Conservation (phyloP, 2,797 vertebrate genomes). For the Remorina albescens region DNA sequence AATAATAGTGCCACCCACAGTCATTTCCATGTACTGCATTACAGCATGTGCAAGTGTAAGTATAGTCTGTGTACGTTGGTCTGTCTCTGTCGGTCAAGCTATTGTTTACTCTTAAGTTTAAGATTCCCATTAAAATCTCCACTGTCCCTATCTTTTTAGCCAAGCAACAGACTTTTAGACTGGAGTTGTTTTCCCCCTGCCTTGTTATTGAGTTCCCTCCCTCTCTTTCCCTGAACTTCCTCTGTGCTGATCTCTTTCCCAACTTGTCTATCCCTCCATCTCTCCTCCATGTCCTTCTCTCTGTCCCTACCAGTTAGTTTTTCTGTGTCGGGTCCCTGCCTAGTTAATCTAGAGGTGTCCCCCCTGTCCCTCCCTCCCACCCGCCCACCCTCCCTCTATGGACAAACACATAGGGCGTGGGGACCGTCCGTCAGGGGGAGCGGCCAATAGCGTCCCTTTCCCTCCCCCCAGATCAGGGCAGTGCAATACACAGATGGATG, state of each 20-base stretch:
- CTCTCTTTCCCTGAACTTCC: constrained; percentile 63
- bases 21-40: constrained; percentile 75
- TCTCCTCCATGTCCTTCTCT: constrained; percentile 51
- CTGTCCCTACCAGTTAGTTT: constrained; percentile 82
- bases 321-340: constrained; percentile 85
- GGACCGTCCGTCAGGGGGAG: constrained; percentile 88
- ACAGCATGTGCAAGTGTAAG: constrained; percentile 67
- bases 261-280: constrained; percentile 54
- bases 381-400: constrained; percentile 85
- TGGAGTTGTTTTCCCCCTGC: constrained; percentile 64
- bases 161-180: constrained; percentile 60
- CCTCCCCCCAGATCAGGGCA: constrained; percentile 93
- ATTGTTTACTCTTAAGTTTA: constrained; percentile 63
- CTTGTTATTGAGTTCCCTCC: constrained; percentile 42
- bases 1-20: constrained; percentile 75
- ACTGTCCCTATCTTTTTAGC: constrained; percentile 65
- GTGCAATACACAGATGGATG: constrained; percentile 93
- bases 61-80: constrained; percentile 63
- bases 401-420: constrained; percentile 89
- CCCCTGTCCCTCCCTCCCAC: constrained; percentile 84
- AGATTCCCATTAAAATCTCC: constrained; percentile 72
- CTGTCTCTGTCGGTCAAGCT: constrained; percentile 69
- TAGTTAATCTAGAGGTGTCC: constrained; percentile 88
- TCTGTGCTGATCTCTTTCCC: constrained; percentile 50
- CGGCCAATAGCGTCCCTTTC: constrained; percentile 86